A percentile compares a stretch with the other conserved stretches of the same genome.
Evolutionary conservation across 1,140 invertebrate species (phyloP).

Genomic region (Aphelenchoides besseyi): DNA sequence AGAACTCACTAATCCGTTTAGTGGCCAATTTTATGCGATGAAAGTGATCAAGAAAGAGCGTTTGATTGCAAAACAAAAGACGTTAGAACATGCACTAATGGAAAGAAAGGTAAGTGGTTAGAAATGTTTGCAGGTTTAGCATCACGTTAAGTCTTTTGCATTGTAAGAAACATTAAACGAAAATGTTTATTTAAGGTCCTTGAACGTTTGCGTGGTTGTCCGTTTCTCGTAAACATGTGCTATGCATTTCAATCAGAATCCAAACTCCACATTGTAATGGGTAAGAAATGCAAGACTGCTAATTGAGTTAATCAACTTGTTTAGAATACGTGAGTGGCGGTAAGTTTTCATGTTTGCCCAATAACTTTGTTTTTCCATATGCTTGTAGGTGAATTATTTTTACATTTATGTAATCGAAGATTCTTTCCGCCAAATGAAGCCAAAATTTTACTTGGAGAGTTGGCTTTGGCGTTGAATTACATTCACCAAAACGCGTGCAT

Average conservation of each 20-base stretch:
- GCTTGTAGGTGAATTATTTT: slow-evolving; percentile 71
- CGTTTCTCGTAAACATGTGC: slow-evolving; percentile 84
- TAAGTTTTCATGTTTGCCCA: no score
- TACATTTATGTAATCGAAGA: slow-evolving; percentile 81
- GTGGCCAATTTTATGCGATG: slow-evolving; percentile 83
- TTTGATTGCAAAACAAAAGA: slow-evolving; percentile 85
- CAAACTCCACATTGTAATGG: slow-evolving; percentile 84
- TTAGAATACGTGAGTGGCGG: slow-evolving; percentile 88
- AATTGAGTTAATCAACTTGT: slow-evolving; percentile 60
- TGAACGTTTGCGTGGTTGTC: slow-evolving; percentile 80
- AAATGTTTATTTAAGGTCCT: no score
- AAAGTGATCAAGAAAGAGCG: slow-evolving; percentile 84
- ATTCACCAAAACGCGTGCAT: slow-evolving; percentile 76
- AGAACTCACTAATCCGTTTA: slow-evolving; percentile 74
- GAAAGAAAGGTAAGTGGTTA: no score
- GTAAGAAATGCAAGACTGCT: slow-evolving; percentile 68
- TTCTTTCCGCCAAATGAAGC: slow-evolving; percentile 80
- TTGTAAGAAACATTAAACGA: slow-evolving; percentile 4
- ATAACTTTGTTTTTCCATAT: no score
- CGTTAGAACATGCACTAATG: slow-evolving; percentile 85
- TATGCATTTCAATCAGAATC: slow-evolving; percentile 90
- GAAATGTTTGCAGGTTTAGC: slow-evolving; percentile 23
- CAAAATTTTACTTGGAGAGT: slow-evolving; percentile 82
- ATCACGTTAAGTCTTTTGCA: slow-evolving; percentile 55
- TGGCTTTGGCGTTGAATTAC: slow-evolving; percentile 83